These are phyloP conservation scores for Dryobota labecula DNA, from an alignment of 2,888 invertebrate genomes.

Conservation along the genomic window DNA sequence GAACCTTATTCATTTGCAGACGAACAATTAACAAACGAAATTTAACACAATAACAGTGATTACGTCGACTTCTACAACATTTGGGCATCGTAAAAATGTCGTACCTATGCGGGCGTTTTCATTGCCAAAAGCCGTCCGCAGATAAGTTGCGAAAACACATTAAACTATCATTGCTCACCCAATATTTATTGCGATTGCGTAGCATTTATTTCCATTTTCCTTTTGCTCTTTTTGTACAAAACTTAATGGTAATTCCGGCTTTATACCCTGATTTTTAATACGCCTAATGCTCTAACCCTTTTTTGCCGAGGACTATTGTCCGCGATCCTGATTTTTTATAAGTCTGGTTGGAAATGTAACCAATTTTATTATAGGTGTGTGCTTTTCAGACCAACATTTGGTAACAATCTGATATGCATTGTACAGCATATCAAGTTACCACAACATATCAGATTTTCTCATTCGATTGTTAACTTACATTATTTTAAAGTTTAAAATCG, in stretches of 20 bases:
- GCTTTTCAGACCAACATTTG: not conserved
- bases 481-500: too few species aligned
- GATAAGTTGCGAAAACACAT: constrained; percentile 24
- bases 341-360: not conserved
- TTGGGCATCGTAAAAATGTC: constrained; percentile 6
- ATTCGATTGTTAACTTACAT: too few species aligned
- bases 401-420: too few species aligned
- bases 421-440: too few species aligned
- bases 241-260: constrained; percentile 7
- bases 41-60: constrained; percentile 1
- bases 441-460: too few species aligned
- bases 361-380: not conserved
- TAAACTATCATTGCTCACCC: not conserved
- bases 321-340: constrained; percentile 16
- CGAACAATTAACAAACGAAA: constrained; percentile 8
- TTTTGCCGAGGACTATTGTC: constrained; percentile 8
- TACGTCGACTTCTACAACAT: constrained; percentile 4
- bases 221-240: constrained; percentile 7
- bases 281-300: constrained; percentile 2
- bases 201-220: constrained; percentile 14
- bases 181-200: constrained; percentile 17
- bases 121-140: constrained; percentile 26
- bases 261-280: constrained; percentile 14
- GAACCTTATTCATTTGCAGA: not conserved
- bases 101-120: constrained; percentile 40